phyloP scores from a whole-genome alignment of 2,113 vertebrate genomes.

The Oreochromis tanganicae region DNA sequence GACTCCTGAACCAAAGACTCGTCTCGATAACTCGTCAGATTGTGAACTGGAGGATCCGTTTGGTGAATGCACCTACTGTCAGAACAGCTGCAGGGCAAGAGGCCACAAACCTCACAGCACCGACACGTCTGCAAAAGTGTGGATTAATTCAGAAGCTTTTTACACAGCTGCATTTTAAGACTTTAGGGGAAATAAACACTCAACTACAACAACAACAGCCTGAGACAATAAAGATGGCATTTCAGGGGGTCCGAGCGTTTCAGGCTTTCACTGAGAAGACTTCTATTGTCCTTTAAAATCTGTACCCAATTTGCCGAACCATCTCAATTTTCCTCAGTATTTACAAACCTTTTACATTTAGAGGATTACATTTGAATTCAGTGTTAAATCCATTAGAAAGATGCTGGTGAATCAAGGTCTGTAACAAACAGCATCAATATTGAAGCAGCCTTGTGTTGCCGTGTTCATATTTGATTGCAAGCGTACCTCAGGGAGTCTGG shows the following conservation, averaged over 20 bases:
- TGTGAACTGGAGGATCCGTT: neutral
- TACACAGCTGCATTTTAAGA: neutral
- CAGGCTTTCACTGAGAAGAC: neutral
- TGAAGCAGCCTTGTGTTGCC: constrained; percentile 5
- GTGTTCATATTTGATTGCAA: constrained; percentile 36
- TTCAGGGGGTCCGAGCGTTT: neutral
- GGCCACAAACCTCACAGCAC: neutral
- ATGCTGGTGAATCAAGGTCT: constrained; percentile 7
- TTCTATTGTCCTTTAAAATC: neutral
- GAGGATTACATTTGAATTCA: neutral
- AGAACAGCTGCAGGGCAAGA: neutral
- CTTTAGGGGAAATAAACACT: neutral
- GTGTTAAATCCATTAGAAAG: constrained; percentile 4
- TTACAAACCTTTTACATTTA: neutral
- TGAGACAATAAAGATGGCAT: neutral
- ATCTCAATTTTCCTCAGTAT: neutral
- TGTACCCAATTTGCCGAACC: neutral
- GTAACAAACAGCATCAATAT: constrained; percentile 33
- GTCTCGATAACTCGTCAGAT: neutral
- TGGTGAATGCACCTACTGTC: neutral
- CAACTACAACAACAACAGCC: neutral
- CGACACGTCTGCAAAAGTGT: neutral
- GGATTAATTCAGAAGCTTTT: neutral
- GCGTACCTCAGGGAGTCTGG: constrained; percentile 23
- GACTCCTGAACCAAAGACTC: neutral